These are phyloP conservation scores for Myxocyprinus asiaticus DNA, from an alignment of 2,113 vertebrate genomes.

Conservation along the genomic window DNA sequence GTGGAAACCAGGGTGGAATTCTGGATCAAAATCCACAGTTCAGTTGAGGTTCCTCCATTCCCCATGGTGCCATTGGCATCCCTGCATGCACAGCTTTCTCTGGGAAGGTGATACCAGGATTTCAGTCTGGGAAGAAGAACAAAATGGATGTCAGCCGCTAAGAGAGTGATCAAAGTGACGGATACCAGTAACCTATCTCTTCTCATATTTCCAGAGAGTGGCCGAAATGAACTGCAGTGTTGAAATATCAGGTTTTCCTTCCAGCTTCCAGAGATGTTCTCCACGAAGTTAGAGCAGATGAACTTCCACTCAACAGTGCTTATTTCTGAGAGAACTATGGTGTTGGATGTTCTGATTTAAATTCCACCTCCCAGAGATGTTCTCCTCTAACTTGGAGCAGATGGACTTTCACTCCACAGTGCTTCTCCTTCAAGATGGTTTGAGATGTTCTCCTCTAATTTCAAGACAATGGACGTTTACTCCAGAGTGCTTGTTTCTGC, in stretches of 20 bases:
- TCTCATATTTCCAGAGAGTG: conserved; percentile 67
- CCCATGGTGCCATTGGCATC: background rate
- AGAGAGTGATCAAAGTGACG: conserved; percentile 76
- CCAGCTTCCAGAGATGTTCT: too few relatives aligned
- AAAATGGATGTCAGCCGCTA: conserved; percentile 86
- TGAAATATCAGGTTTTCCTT: too few relatives aligned
- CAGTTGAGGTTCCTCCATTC: background rate
- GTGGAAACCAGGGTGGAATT: conserved; percentile 19
- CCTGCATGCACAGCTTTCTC: conserved; percentile 63
- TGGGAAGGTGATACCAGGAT: conserved; percentile 56
- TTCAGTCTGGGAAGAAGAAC: conserved; percentile 82
- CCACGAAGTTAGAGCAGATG: too few relatives aligned
- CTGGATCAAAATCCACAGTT: background rate
- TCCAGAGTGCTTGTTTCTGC: background rate
- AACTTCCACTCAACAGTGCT: too few relatives aligned
- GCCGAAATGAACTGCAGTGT: background rate
- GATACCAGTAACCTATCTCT: conserved; percentile 80
- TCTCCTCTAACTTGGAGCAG: too few relatives aligned
- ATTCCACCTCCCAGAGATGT: too few relatives aligned
- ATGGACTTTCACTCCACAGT: too few relatives aligned
- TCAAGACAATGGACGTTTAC: background rate
- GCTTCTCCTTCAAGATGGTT: too few relatives aligned
- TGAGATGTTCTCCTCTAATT: conserved; percentile 8
- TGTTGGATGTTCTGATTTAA: too few relatives aligned
- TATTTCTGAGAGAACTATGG: too few relatives aligned